A percentile compares a stretch with the other conserved stretches of the same genome.
Evolutionary conservation across 2,113 vertebrate species (phyloP).

Genomic region (Dunckerocampus dactyliophorus): DNA sequence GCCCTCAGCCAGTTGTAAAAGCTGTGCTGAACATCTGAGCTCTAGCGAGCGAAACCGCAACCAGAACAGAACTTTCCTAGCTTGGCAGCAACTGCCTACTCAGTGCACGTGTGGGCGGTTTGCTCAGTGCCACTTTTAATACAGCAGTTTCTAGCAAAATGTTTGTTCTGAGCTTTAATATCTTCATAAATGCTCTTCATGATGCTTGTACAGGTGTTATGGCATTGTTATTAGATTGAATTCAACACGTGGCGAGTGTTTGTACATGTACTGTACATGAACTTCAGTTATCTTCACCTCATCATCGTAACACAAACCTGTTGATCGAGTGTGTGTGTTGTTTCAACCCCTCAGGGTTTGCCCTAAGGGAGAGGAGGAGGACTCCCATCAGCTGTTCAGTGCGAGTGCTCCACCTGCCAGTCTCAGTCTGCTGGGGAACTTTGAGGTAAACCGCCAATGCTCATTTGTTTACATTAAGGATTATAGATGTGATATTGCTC

Average conservation of each 20-base stretch:
- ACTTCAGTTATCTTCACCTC: neutral
- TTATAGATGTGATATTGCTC: too few species aligned
- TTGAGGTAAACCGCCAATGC: conserved; percentile 81
- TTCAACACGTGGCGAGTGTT: neutral
- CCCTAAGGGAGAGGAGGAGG: conserved; percentile 80
- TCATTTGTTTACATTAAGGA: neutral
- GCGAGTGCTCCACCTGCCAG: conserved; percentile 91
- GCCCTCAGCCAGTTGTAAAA: conserved; percentile 5
- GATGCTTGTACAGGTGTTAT: neutral
- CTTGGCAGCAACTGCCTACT: conserved; percentile 40
- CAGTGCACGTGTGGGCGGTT: conserved; percentile 40
- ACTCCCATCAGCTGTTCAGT: conserved; percentile 85
- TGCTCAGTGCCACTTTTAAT: conserved; percentile 30
- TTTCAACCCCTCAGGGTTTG: conserved; percentile 64
- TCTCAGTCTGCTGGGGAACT: conserved; percentile 97
- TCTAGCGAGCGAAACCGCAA: conserved; percentile 58
- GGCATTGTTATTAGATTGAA: neutral
- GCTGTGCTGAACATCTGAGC: conserved; percentile 33
- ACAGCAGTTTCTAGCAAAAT: conserved; percentile 28
- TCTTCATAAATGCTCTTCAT: neutral
- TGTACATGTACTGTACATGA: neutral
- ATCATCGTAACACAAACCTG: conserved; percentile 13
- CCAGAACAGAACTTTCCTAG: conserved; percentile 25
- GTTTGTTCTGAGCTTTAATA: neutral
- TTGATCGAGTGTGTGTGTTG: conserved; percentile 26